These are phyloP conservation scores for Vulpes vulpes DNA, from an alignment of 2,113 vertebrate genomes.

Conservation along the genomic window DNA sequence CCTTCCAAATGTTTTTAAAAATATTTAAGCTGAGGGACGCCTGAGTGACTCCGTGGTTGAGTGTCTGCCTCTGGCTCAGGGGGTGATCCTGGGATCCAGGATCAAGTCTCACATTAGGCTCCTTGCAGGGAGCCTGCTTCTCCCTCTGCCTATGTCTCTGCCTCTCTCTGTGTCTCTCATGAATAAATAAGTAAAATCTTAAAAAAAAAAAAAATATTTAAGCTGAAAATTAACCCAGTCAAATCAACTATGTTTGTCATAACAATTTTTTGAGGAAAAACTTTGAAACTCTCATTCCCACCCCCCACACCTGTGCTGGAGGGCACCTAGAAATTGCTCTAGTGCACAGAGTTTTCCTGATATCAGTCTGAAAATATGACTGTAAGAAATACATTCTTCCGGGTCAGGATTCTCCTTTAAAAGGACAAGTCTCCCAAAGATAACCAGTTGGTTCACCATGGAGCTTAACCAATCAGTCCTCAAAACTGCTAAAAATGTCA, in stretches of 20 bases:
- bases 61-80: no score
- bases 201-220: background rate
- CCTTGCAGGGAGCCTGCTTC: no score
- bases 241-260: background rate
- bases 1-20: background rate
- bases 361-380: background rate
- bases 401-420: background rate
- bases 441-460: background rate
- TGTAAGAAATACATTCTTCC: background rate
- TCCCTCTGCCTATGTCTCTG: no score
- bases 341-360: background rate
- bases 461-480: background rate
- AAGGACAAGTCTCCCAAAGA: background rate
- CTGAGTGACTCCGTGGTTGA: no score
- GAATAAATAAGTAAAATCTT: no score
- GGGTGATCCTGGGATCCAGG: no score
- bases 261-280: background rate
- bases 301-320: no score
- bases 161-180: no score
- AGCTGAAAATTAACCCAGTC: conserved; percentile 42
- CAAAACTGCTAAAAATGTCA: background rate
- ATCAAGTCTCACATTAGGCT: no score
- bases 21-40: conserved; percentile 15
- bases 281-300: background rate
- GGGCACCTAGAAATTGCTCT: background rate